Base-by-base conservation (phyloP, 2,113 vertebrate genomes). In the Pygoscelis antarcticus region DNA sequence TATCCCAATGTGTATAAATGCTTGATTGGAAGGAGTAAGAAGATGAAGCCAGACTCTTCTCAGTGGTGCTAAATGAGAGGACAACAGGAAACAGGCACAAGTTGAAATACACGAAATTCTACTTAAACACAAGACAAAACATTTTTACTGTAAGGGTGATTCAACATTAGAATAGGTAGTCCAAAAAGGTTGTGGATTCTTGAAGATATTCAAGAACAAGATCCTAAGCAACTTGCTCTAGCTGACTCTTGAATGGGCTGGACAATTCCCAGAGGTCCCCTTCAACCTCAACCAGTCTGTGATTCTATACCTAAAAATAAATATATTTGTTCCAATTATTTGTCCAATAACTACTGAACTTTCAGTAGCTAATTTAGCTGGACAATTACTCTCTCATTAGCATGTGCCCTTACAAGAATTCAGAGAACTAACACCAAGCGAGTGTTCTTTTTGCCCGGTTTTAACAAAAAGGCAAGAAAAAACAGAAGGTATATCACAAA, bases 181-280 rank as follows among this genome's bases (percentile, higher is more conserved):
- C 52, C 32, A 71, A 22, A 71, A 70, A 66, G 13, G 7, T 1
- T 71, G 18, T 52, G 23, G 20, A 80, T 34, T 44, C 19, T 16
- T 40, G 16, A 71, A 64, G 20, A 79, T 55, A 90, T 6, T 79
- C 17, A 85, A 38, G 20, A 62, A 34, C 10, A 80, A 81, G 20
- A 62, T 38, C 15, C n/a, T 66, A 87, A 60, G 38, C 26, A 82
- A 52, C 1, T 17, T 82, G 38, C 7, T 83, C 4, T 71, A 29
- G 8, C 1, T 68, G 32, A 32, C 10, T 62, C 12, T 29, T 60
- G 26, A 82, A 55, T 11, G 7, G 1, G 7, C 0, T 62, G 9
- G 21, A 51, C n/a, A 84, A 58, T 55, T 85, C 76, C 52, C 54
- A 78, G 5, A 2, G 3, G 3, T 17, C 5, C 8, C 54, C 90